Percentiles rank a stretch among this genome's conserved stretches.
Evolutionary conservation across 2,113 vertebrate species (phyloP).

Genomic region (Melanotaenia duboulayi): DNA sequence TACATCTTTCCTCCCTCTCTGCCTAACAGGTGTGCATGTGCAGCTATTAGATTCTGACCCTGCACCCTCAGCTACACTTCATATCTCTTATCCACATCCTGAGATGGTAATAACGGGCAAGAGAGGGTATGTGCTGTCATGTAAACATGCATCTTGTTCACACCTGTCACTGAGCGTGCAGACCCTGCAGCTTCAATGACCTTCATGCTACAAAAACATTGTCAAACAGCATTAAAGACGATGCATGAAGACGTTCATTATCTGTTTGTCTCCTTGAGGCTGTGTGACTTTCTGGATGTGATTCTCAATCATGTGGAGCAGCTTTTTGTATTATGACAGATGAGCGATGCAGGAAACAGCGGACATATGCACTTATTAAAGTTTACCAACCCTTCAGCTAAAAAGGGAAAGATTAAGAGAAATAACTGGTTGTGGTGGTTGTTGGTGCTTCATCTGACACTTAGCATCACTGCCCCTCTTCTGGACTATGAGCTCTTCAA

Average conservation of each 20-base stretch:
- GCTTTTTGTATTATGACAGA: slow-evolving; percentile 64
- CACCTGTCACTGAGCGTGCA: background rate
- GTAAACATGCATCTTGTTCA: background rate
- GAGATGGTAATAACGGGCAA: slow-evolving; percentile 16
- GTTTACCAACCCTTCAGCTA: slow-evolving; percentile 23
- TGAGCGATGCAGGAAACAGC: slow-evolving; percentile 45
- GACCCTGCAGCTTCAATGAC: slow-evolving; percentile 4
- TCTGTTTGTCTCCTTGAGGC: slow-evolving; percentile 25
- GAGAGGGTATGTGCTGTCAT: background rate
- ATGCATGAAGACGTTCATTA: slow-evolving; percentile 39
- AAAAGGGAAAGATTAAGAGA: slow-evolving; percentile 11
- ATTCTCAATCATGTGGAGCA: slow-evolving; percentile 4
- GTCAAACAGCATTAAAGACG: background rate
- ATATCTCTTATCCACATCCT: slow-evolving; percentile 11
- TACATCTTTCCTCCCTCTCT: background rate
- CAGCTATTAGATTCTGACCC: too few relatives aligned
- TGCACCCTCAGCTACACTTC: slow-evolving; percentile 6
- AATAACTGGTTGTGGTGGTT: background rate
- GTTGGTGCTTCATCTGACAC: slow-evolving; percentile 7
- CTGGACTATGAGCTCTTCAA: slow-evolving; percentile 15
- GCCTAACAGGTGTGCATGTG: background rate
- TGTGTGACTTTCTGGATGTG: background rate
- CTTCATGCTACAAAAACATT: slow-evolving; percentile 19
- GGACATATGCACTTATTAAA: slow-evolving; percentile 60
- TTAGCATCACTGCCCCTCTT: background rate